These are phyloP conservation scores for Cavia aperea DNA, from an alignment of 2,113 vertebrate species.

Conservation along the genomic window DNA sequence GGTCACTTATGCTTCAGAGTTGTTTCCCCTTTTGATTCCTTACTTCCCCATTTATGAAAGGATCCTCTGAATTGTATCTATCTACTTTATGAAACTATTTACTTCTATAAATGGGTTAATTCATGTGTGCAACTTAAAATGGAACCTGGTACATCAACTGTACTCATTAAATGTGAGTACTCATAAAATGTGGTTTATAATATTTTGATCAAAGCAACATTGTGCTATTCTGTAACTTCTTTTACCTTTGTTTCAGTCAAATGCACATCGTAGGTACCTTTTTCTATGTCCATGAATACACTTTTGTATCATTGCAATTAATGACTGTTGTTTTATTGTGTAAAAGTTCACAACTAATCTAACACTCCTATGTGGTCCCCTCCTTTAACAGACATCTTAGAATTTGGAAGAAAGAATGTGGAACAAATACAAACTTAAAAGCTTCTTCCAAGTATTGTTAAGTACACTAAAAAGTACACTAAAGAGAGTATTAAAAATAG, in stretches of 20 bases:
- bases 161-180: neutral
- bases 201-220: neutral
- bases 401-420: neutral
- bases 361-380: too few relatives aligned
- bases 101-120: neutral
- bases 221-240: neutral
- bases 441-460: neutral
- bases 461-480: neutral
- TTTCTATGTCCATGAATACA: neutral
- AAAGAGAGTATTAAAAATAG: neutral
- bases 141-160: neutral
- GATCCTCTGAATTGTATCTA: neutral
- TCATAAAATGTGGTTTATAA: neutral
- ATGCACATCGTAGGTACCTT: neutral
- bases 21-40: neutral
- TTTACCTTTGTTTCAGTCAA: neutral
- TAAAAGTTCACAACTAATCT: neutral
- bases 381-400: neutral
- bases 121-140: neutral
- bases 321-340: neutral
- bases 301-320: neutral
- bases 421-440: neutral
- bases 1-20: neutral
- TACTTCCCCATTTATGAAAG: neutral
- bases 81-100: neutral